Conservation (phyloP, 2,888 invertebrate species). For the Hirtodrosophila duncani region DNA sequence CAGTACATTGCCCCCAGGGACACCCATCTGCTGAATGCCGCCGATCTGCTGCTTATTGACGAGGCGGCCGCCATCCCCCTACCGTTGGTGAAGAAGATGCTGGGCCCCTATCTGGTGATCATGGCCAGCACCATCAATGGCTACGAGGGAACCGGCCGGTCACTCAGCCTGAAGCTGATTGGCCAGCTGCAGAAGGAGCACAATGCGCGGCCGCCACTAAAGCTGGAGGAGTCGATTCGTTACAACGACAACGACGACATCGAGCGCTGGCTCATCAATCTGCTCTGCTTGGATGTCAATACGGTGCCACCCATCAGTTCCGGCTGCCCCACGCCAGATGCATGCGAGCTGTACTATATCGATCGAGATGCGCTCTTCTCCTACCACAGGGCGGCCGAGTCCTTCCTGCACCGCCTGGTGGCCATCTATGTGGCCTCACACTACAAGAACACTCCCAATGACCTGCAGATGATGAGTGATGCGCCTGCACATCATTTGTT, state of each 20-base stretch:
- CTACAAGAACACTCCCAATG: slow-evolving; percentile 99
- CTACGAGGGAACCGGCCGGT: slow-evolving; percentile 98
- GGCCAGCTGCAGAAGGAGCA: slow-evolving; percentile 87
- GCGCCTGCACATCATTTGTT: slow-evolving; percentile 99
- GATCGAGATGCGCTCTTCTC: slow-evolving; percentile 97
- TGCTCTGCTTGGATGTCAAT: slow-evolving; percentile 94
- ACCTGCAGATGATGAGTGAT: slow-evolving; percentile 98
- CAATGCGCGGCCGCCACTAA: slow-evolving; percentile 80
- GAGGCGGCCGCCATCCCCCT: slow-evolving; percentile 99
- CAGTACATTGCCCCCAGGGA: slow-evolving; percentile 98
- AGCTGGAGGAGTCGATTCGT: slow-evolving; percentile 95
- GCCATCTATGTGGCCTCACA: slow-evolving; percentile 97
- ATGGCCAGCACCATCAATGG: slow-evolving; percentile 98
- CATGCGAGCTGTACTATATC: slow-evolving; percentile 93
- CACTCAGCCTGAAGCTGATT: slow-evolving; percentile 95
- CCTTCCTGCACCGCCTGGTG: slow-evolving; percentile 94
- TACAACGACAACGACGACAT: slow-evolving; percentile 92
- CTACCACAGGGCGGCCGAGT: slow-evolving; percentile 94
- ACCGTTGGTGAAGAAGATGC: slow-evolving; percentile 91
- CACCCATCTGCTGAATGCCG: slow-evolving; percentile 91
- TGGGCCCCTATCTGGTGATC: slow-evolving; percentile 94
- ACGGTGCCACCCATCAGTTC: slow-evolving; percentile 82
- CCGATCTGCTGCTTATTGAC: slow-evolving; percentile 96
- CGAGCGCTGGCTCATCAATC: slow-evolving; percentile 93
- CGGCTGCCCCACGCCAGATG: slow-evolving; percentile 92